A percentile compares a stretch with the other conserved stretches of the same genome.
Conservation (phyloP, 2,113 vertebrate species). For the Chloroceryle aenea region DNA sequence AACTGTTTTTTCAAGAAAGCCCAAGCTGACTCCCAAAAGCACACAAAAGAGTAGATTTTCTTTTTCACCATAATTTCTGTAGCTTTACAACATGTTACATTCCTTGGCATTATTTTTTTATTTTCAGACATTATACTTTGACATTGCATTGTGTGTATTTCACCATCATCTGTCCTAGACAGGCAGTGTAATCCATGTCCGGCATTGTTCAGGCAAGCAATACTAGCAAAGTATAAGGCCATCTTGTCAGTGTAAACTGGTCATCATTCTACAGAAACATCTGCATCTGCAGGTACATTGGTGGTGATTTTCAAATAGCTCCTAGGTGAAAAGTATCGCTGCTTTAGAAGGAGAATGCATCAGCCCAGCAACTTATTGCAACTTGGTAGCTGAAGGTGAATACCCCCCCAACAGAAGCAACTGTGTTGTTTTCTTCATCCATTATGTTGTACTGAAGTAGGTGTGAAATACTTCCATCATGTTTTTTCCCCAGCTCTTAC, state of each 20-base stretch:
- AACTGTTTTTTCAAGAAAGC: neutral
- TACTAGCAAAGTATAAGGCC: neutral
- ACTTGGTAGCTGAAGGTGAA: neutral
- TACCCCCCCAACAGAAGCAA: neutral
- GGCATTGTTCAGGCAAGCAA: neutral
- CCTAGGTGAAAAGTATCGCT: neutral
- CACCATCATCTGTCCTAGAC: neutral
- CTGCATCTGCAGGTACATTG: neutral
- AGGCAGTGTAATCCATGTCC: neutral
- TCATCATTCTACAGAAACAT: neutral
- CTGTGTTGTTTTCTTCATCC: neutral
- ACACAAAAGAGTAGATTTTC: neutral
- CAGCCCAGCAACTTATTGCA: neutral
- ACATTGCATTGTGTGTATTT: neutral
- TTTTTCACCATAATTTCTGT: neutral
- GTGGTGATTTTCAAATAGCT: neutral
- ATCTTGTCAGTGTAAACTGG: neutral
- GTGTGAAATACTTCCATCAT: neutral
- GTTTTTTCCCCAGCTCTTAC: neutral
- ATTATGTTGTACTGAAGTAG: neutral
- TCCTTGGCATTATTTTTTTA: neutral
- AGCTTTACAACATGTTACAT: neutral
- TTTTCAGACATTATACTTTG: neutral
- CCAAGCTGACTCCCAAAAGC: neutral
- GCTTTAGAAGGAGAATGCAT: neutral